phyloP scores from a whole-genome alignment of 2,113 vertebrate genomes.

The Bubo bubo region DNA sequence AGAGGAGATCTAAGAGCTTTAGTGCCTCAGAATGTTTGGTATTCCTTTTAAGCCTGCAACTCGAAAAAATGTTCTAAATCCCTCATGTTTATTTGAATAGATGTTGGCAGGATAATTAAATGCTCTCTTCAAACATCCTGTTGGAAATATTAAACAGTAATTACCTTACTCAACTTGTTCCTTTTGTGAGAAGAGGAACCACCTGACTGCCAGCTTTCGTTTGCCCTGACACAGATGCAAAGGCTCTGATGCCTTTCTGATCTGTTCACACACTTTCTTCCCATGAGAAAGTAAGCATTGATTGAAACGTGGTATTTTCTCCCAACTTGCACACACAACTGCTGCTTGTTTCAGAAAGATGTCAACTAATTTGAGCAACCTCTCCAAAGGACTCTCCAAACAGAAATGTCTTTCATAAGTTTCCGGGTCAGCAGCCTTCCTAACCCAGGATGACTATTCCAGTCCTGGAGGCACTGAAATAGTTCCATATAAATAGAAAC shows the following conservation, averaged over 20 bases:
- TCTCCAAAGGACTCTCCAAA: constrained; percentile 78
- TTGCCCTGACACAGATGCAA: constrained; percentile 49
- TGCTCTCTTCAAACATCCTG: constrained; percentile 69
- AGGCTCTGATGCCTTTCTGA: constrained; percentile 33
- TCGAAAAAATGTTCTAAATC: constrained; percentile 38
- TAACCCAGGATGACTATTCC: constrained; percentile 78
- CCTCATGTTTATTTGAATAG: constrained; percentile 72
- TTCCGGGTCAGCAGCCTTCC: constrained; percentile 85
- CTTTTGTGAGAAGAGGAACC: constrained; percentile 52
- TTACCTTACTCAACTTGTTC: constrained; percentile 61
- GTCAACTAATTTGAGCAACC: constrained; percentile 73
- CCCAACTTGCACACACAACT: constrained; percentile 80
- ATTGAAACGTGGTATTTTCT: constrained; percentile 65
- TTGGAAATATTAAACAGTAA: constrained; percentile 74
- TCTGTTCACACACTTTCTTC: constrained; percentile 73
- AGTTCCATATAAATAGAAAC: constrained; percentile 79
- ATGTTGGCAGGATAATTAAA: constrained; percentile 74
- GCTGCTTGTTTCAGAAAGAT: constrained; percentile 80
- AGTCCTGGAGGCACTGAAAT: constrained; percentile 80
- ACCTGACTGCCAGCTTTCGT: constrained; percentile 61
- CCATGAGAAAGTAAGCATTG: constrained; percentile 82
- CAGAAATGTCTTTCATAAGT: constrained; percentile 88
- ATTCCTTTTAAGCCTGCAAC: constrained; percentile 64
- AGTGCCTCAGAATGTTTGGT: constrained; percentile 63
- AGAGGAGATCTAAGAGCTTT: constrained; percentile 63